Evolutionary conservation across 2,888 invertebrate species (phyloP), one percentile per base, ranked within the genome.

Genomic region (Andrena minutula): DNA sequence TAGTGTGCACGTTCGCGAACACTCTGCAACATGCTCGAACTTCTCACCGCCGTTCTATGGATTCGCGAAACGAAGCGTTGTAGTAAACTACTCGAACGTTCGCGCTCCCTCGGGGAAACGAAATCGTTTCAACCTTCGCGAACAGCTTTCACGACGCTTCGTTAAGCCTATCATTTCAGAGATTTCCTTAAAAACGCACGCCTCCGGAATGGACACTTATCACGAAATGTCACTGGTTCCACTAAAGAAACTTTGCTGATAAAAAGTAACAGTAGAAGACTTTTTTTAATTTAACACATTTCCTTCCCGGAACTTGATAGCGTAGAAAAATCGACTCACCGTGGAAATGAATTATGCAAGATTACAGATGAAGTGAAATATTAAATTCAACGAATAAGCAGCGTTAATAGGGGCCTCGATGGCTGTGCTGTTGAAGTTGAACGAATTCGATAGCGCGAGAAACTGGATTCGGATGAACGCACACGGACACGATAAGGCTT

Each of bases 1-100:
- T 86, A 53, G 41, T 53, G 16, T 61, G 53, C 81, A 65, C 70
- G 70, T 69, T 75, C 74, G 68, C 71, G 51, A 20, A 53, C 53
- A 73, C 23, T 49, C 56, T 49, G 35, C 60, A 26, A 73, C 23
- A 35, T 69, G 28, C 41, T 49, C 35, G 35, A 66, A 69, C 23
- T 66, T 80, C 71, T 66, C 68, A 16, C 30, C 41, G 41, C 51
- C 10, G 16, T 60, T 65, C 10, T 10, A 66, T 20, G 53, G 53
- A 68, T 32, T 53, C 53, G 20, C 68, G 8, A 10, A 2, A 32
- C 53, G 16, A 35, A 66, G 16, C 64, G 64, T 35, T 51, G 68
- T 6, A 30, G 7, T 6, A 26, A 28, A 72, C 20, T 1, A 5
- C n/a, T 56, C 30, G 56, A 64, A 64, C 32, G 7, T 56, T 68